phyloP scores from a whole-genome alignment of 2,888 invertebrate species.

The Lepidocyrtinus sp. region DNA sequence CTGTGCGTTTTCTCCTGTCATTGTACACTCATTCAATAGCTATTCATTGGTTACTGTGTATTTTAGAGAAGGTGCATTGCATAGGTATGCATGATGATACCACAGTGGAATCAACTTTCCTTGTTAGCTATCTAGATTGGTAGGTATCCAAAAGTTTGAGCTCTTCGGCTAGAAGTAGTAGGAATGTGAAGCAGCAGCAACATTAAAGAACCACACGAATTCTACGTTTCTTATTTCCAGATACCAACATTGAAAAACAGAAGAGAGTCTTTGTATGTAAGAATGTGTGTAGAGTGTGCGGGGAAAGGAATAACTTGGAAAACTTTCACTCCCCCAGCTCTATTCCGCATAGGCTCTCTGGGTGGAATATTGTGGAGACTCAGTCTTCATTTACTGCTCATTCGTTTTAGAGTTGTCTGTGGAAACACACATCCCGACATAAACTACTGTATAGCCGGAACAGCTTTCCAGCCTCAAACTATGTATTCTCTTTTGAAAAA shows the following conservation, averaged over 20 bases:
- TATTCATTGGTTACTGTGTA: too few species aligned
- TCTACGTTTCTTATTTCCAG: neutral
- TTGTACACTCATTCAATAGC: too few species aligned
- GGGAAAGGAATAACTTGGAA: conserved; percentile 11
- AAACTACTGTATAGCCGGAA: conserved; percentile 3
- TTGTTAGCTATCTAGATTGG: conserved; percentile 3
- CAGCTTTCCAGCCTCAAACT: neutral
- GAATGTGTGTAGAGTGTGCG: neutral
- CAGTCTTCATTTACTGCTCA: neutral
- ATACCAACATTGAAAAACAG: neutral
- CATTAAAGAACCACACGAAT: neutral
- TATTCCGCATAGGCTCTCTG: neutral
- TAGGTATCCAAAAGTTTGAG: conserved; percentile 3
- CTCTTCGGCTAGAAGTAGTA: neutral
- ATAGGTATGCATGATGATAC: conserved; percentile 13
- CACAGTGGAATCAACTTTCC: too few species aligned
- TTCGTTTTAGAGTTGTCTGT: conserved; percentile 5
- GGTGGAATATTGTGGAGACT: neutral
- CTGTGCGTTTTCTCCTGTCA: neutral
- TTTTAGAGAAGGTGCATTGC: neutral
- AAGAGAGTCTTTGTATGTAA: neutral
- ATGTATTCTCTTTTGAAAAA: too few species aligned
- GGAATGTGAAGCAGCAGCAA: neutral
- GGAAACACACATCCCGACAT: neutral
- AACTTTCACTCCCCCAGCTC: conserved; percentile 28